Conservation (phyloP, 2,113 vertebrate species). For the Ondatra zibethicus region DNA sequence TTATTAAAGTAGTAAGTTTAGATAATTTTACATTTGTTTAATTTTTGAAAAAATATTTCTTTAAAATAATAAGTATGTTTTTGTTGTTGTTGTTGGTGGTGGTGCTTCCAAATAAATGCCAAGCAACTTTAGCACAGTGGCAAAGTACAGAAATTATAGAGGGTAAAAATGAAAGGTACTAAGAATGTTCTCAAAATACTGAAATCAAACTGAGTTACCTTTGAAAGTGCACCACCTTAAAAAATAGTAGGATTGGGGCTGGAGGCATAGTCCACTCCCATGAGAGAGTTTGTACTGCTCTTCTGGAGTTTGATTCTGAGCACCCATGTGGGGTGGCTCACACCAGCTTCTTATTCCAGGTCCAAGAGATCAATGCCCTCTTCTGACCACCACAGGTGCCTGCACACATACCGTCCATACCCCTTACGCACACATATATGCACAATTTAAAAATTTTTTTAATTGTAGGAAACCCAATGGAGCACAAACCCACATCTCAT, state of each 20-base stretch:
- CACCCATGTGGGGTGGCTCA: not conserved
- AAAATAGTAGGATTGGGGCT: not conserved
- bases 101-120: constrained; percentile 8
- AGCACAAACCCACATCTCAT: not conserved
- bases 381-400: not conserved
- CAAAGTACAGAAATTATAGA: constrained; percentile 7
- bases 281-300: not conserved
- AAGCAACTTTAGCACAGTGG: not conserved
- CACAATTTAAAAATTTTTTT: not conserved
- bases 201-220: not conserved
- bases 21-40: not conserved
- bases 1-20: not conserved
- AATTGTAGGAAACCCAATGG: not conserved
- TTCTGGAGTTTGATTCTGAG: not conserved
- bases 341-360: not conserved
- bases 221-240: not conserved
- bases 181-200: not conserved
- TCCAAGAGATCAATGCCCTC: too few relatives aligned
- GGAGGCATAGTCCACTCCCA: not conserved
- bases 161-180: not conserved
- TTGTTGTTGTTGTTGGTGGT: not conserved
- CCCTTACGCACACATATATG: not conserved
- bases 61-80: not conserved
- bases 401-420: not conserved
- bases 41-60: not conserved